These are phyloP conservation scores for Pyralis farinalis DNA, from an alignment of 2,888 invertebrate genomes.

Conservation along the genomic window DNA sequence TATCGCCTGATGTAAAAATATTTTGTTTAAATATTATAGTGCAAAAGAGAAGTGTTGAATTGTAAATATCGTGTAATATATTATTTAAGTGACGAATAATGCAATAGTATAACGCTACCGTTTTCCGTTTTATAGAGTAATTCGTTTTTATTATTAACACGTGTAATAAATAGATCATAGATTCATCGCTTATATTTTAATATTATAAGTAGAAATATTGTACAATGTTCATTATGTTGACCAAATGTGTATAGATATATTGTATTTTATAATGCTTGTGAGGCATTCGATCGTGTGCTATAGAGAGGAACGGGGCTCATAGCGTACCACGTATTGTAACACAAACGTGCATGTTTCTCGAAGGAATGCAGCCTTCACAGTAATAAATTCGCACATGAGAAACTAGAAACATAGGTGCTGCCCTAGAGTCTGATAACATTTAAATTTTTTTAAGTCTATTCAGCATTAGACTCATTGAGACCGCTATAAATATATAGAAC, in stretches of 20 bases:
- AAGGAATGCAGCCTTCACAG: background rate
- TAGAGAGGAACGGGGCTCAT: too few species aligned
- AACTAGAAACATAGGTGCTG: too few species aligned
- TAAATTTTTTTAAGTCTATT: too few species aligned
- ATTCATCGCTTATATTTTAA: slow-evolving; percentile 17
- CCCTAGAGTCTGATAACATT: too few species aligned
- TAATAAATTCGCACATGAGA: too few species aligned
- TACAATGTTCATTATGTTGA: slow-evolving; percentile 35
- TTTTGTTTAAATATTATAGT: slow-evolving; percentile 22
- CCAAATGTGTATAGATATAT: slow-evolving; percentile 51
- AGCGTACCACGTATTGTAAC: too few species aligned
- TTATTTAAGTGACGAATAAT: slow-evolving; percentile 30
- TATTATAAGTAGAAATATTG: slow-evolving; percentile 18
- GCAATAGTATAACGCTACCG: slow-evolving; percentile 28
- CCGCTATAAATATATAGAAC: too few species aligned
- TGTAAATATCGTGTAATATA: slow-evolving; percentile 57
- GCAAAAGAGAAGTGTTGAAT: slow-evolving; percentile 24
- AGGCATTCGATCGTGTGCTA: slow-evolving; percentile 9
- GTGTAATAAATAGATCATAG: slow-evolving; percentile 18
- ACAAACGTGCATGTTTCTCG: too few species aligned
- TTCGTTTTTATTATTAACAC: slow-evolving; percentile 18
- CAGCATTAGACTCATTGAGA: too few species aligned
- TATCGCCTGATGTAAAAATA: background rate
- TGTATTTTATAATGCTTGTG: slow-evolving; percentile 18
- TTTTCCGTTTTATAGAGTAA: slow-evolving; percentile 9